phyloP scores from a whole-genome alignment of 2,888 invertebrate species.

The Aphodius sticticus region DNA sequence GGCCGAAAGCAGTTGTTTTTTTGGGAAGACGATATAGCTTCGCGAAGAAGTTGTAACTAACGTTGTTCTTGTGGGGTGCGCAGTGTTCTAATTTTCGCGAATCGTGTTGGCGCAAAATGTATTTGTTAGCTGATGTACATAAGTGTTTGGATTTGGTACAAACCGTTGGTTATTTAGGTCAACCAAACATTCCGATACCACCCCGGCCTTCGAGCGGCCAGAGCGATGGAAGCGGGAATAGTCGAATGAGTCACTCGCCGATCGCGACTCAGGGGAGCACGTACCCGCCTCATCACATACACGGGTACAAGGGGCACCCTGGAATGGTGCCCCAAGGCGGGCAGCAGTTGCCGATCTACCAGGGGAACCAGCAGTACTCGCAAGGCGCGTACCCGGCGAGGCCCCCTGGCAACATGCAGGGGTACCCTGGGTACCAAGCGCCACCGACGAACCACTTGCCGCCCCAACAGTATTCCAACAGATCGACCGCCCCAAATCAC shows the following conservation, averaged over 20 bases:
- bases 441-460: conserved; percentile 55
- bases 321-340: conserved; percentile 58
- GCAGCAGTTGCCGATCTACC: conserved; percentile 66
- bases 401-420: conserved; percentile 61
- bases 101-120: not conserved
- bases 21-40: too few species aligned
- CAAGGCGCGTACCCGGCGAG: conserved; percentile 63
- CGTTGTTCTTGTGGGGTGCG: not conserved
- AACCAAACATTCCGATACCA: conserved; percentile 95
- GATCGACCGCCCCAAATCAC: conserved; percentile 65
- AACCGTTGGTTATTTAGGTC: conserved; percentile 64
- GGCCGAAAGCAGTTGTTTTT: too few species aligned
- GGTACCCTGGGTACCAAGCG: conserved; percentile 62
- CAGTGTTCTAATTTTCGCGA: not conserved
- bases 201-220: conserved; percentile 90
- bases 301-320: conserved; percentile 70
- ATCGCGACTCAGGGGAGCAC: conserved; percentile 70
- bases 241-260: conserved; percentile 75
- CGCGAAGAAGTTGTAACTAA: too few species aligned
- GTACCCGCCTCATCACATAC: conserved; percentile 66
- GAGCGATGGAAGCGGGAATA: conserved; percentile 68
- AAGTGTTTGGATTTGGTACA: not conserved
- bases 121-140: not conserved
- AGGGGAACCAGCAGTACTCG: conserved; percentile 65
- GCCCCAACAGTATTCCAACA: conserved; percentile 62